phyloP scores from a whole-genome alignment of 2,797 vertebrate species.

The Ambastaia sidthimunki region DNA sequence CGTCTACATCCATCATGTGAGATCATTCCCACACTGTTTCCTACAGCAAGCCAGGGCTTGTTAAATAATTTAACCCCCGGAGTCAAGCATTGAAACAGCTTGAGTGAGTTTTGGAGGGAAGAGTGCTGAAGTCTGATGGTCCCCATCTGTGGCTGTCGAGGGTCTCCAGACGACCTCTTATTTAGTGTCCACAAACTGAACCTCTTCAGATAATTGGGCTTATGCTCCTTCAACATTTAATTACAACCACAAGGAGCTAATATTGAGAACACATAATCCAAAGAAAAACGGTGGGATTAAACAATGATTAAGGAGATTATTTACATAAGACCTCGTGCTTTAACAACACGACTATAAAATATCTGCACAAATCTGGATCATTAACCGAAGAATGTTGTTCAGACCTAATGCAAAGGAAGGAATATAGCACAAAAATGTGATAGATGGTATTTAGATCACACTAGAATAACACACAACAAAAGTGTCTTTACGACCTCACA shows the following conservation, averaged over 20 bases:
- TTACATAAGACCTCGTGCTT: conserved; percentile 69
- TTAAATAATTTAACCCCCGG: conserved; percentile 74
- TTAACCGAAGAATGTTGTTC: not conserved
- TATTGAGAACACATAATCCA: conserved; percentile 74
- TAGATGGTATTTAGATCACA: no score
- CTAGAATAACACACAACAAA: not conserved
- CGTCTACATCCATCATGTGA: conserved; percentile 23
- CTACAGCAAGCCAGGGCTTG: conserved; percentile 63
- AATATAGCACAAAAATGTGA: not conserved
- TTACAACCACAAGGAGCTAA: conserved; percentile 74
- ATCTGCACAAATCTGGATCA: conserved; percentile 33
- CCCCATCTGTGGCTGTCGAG: conserved; percentile 65
- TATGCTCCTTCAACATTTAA: conserved; percentile 78
- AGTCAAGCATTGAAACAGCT: conserved; percentile 66
- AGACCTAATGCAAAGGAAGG: not conserved
- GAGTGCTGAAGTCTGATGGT: conserved; percentile 64
- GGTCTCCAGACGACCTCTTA: conserved; percentile 63
- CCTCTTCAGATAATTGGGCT: conserved; percentile 76
- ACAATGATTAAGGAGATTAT: conserved; percentile 78
- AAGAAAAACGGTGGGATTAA: conserved; percentile 73
- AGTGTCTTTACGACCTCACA: not conserved
- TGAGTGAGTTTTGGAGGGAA: conserved; percentile 63
- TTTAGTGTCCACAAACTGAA: conserved; percentile 65
- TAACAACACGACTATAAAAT: conserved; percentile 25
- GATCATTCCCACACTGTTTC: conserved; percentile 51